These are phyloP conservation scores for Meloidogyne floridensis DNA, from an alignment of 1,140 invertebrate genomes.

Conservation along the genomic window DNA sequence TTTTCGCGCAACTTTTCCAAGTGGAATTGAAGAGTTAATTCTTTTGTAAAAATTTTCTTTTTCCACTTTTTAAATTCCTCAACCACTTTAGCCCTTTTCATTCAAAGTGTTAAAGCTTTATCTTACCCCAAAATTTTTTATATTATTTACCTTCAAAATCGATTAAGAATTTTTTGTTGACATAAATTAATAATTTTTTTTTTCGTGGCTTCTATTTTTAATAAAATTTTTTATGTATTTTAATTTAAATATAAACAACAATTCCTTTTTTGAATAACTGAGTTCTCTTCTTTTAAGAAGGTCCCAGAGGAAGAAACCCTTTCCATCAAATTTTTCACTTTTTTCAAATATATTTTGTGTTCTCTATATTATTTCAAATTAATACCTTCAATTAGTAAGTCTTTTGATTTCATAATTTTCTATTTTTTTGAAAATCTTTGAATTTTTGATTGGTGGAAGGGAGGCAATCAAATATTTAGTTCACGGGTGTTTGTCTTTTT, in stretches of 20 bases:
- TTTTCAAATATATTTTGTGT: no score
- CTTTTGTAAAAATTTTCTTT: neutral
- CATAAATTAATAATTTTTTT: neutral
- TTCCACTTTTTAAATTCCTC: neutral
- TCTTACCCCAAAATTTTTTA: neutral
- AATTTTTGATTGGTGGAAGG: no score
- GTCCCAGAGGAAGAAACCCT: neutral
- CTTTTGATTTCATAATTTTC: no score
- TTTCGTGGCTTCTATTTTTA: constrained; percentile 7
- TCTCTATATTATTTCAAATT: no score
- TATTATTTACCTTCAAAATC: neutral
- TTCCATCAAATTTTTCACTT: no score
- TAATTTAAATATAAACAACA: neutral
- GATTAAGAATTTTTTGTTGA: neutral
- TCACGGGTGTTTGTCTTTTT: no score
- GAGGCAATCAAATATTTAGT: no score
- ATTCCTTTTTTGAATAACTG: neutral
- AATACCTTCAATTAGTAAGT: no score
- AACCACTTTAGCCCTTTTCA: neutral
- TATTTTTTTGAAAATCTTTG: no score
- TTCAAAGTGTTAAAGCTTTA: neutral
- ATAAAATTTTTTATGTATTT: neutral
- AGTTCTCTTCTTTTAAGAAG: neutral
- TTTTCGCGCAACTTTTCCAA: neutral
- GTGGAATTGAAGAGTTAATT: neutral